These are phyloP conservation scores for Aleiodes sp. DNA, from an alignment of 1,140 invertebrate genomes.

Conservation along the genomic window DNA sequence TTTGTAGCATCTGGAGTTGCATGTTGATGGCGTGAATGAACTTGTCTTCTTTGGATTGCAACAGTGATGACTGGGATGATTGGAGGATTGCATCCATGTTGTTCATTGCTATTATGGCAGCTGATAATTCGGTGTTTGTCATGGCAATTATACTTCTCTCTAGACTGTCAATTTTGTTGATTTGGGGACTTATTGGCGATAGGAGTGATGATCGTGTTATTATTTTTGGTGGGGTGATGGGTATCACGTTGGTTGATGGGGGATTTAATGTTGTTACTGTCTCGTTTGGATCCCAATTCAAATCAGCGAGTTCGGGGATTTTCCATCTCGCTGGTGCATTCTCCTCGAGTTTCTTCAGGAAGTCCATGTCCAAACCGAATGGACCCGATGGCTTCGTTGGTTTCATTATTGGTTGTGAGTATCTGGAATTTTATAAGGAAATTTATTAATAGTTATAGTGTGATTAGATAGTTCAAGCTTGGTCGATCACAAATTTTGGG, in stretches of 20 bases:
- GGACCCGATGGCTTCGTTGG: conserved; percentile 71
- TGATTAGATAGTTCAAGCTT: no score
- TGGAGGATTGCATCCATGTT: conserved; percentile 69
- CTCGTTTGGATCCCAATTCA: conserved; percentile 59
- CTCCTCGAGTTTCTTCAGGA: conserved; percentile 71
- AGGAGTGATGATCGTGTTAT: conserved; percentile 51
- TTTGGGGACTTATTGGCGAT: conserved; percentile 48
- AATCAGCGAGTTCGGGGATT: conserved; percentile 65
- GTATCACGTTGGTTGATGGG: conserved; percentile 54
- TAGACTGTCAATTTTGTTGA: conserved; percentile 63
- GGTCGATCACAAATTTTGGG: no score
- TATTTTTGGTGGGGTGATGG: conserved; percentile 65
- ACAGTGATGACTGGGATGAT: conserved; percentile 59
- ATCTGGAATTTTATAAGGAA: conserved; percentile 45
- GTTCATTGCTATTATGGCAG: conserved; percentile 73
- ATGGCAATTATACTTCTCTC: conserved; percentile 75
- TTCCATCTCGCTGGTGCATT: conserved; percentile 56
- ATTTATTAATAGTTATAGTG: neutral
- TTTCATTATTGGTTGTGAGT: conserved; percentile 50
- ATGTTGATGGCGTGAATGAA: conserved; percentile 75
- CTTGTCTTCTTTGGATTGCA: conserved; percentile 76
- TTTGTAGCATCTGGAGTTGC: conserved; percentile 74
- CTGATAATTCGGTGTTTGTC: conserved; percentile 72
- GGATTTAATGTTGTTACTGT: conserved; percentile 44
- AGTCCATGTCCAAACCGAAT: conserved; percentile 75